Evolutionary conservation across 2,888 invertebrate species (phyloP), one percentile per base, ranked within the genome.

Genomic region (Saturnia japonica): DNA sequence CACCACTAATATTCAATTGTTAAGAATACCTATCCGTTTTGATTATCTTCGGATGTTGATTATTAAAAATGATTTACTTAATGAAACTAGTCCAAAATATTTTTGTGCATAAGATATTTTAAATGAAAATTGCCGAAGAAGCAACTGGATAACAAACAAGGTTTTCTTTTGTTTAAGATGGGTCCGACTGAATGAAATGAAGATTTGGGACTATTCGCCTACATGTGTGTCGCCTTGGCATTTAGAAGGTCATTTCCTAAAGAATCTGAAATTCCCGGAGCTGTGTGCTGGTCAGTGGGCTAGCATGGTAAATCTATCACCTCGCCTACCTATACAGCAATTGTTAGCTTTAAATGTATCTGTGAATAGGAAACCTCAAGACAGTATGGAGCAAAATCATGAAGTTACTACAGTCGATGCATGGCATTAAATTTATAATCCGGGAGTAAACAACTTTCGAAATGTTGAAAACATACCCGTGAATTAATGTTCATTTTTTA

Each of bases 261-360:
- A 95, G 77, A 96, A 95, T 72, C 93, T 97, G 80, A 95, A 95
- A 72, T 97, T 97, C 77, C 95, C 96, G 42, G 96, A 96, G 75
- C 94, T 97, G 0, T 97, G 97, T 81, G 95, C 96, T 7, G 96
- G 96, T 0, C 96, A 96, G 78, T 97, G 97, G 97, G 96, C 96
- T 34, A 96, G 96, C 77, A 96, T 97, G 96, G 95, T 95, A 47
- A 96, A 96, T 77, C 88, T 96, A 4, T 94, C 96, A 0, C 96
- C 96, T 0, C 90, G 96, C 64, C 85, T 96, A 19, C 95, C 96
- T 0, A 89, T 96, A 74, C 93, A 94, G 71, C 94, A 94, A 69
- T 86, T 94, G 0, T 76, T 94, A 42, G 93, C 94, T 3, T 85
- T 94, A 14, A 94, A 94, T 74, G 91, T 94, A 3, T 90, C 94